Conservation (phyloP, 1,140 invertebrate genomes). For the Drosophila erecta region DNA sequence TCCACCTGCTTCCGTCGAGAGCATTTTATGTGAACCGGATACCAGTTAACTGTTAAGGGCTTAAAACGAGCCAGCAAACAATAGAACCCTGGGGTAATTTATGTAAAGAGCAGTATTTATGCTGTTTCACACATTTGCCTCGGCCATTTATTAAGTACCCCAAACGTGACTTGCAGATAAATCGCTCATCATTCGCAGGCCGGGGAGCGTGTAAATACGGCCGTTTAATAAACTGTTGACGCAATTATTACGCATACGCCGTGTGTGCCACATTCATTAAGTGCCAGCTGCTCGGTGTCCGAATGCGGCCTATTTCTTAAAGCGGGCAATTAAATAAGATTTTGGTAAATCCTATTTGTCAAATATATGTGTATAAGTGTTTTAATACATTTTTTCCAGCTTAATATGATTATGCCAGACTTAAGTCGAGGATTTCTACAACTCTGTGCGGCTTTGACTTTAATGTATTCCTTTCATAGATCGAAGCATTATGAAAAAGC, state of each 20-base stretch:
- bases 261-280: slow-evolving; percentile 49
- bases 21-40: slow-evolving; percentile 22
- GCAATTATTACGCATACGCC: slow-evolving; percentile 59
- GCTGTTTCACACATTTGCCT: slow-evolving; percentile 58
- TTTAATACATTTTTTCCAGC: no score
- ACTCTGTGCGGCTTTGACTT: background rate
- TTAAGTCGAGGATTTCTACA: no score
- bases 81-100: slow-evolving; percentile 45
- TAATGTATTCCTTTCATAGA: background rate
- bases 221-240: slow-evolving; percentile 58
- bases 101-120: slow-evolving; percentile 58
- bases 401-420: no score
- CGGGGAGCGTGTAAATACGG: slow-evolving; percentile 50
- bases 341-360: background rate
- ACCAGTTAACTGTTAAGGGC: slow-evolving; percentile 44
- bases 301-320: slow-evolving; percentile 17
- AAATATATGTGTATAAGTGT: no score
- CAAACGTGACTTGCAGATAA: slow-evolving; percentile 61
- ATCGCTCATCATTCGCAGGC: slow-evolving; percentile 38
- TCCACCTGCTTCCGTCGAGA: slow-evolving; percentile 25
- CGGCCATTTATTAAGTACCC: slow-evolving; percentile 59
- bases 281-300: slow-evolving; percentile 37
- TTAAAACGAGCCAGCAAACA: slow-evolving; percentile 43
- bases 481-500: background rate
- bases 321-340: slow-evolving; percentile 14